A percentile compares a stretch with the other conserved stretches of the same genome.
These are phyloP conservation scores for Anthopleura xanthogrammica DNA, from an alignment of 92 coral and sea anemone species.

Conservation along the genomic window DNA sequence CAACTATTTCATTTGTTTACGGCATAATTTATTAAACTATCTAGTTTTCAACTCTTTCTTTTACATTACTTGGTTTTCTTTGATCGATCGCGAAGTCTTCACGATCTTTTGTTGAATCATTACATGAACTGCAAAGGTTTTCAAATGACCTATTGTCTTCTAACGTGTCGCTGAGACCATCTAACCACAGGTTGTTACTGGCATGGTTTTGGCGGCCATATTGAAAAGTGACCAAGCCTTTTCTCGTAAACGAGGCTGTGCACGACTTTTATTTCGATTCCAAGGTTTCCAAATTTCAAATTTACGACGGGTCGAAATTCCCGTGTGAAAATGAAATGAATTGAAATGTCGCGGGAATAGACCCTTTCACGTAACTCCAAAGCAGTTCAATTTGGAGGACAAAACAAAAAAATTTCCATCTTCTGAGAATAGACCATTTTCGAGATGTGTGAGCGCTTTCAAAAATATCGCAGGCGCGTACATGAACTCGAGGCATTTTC, in stretches of 20 bases:
- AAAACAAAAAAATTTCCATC: too few species aligned
- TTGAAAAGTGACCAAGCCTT: background rate
- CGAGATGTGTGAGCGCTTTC: too few species aligned
- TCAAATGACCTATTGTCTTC: background rate
- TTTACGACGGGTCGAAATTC: background rate
- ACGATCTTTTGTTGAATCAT: background rate
- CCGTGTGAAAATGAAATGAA: too few species aligned
- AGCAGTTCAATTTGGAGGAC: too few species aligned
- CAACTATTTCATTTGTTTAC: background rate
- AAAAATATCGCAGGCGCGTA: too few species aligned
- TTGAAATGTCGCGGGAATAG: too few species aligned
- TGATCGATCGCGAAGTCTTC: background rate
- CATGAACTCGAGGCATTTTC: too few species aligned
- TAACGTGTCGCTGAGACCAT: slow-evolving; percentile 27
- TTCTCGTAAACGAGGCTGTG: background rate
- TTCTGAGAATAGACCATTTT: too few species aligned
- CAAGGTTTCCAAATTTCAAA: background rate
- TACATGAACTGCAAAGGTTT: background rate
- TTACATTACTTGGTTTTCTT: slow-evolving; percentile 7
- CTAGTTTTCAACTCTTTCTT: slow-evolving; percentile 14
- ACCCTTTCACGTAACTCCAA: too few species aligned
- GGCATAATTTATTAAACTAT: slow-evolving; percentile 55
- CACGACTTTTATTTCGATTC: too few species aligned
- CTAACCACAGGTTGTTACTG: background rate
- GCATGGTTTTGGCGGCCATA: background rate